Evolutionary conservation across 2,797 vertebrate genomes (phyloP).

Genomic region (Strix occidentalis): DNA sequence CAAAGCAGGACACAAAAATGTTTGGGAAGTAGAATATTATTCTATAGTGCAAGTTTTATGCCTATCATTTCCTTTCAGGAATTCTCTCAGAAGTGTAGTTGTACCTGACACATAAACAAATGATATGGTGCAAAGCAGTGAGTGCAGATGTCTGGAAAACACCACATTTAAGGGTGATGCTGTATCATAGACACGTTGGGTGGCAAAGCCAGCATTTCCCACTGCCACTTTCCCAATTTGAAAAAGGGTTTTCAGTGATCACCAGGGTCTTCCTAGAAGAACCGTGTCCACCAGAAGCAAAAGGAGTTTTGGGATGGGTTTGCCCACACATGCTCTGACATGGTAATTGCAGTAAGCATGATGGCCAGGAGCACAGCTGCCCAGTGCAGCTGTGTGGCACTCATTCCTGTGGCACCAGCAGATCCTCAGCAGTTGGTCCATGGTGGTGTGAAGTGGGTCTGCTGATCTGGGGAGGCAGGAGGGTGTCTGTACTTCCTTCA

Average conservation of each 20-base stretch:
- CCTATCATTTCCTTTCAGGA: neutral
- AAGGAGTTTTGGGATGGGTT: neutral
- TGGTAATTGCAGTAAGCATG: accelerated
- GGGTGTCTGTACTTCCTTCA: neutral
- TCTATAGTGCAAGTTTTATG: neutral
- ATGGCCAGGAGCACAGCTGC: neutral
- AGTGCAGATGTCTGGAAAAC: neutral
- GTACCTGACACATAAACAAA: neutral
- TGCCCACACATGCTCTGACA: neutral
- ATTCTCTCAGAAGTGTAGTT: neutral
- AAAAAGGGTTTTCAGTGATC: neutral
- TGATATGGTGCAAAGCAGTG: neutral
- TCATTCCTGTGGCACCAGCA: neutral
- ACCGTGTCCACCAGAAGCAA: neutral
- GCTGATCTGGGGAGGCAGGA: neutral
- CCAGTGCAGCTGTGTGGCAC: neutral
- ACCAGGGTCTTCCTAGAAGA: neutral
- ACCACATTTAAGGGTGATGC: neutral
- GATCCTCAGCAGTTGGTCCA: neutral
- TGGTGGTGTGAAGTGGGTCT: neutral
- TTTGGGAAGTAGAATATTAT: neutral
- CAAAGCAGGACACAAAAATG: neutral
- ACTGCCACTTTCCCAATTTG: neutral
- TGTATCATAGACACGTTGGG: accelerated
- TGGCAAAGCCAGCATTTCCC: neutral